Evolutionary conservation across 2,888 invertebrate species (phyloP), one percentile per base, ranked within the genome.

Genomic region (Euplagia quadripunctaria): DNA sequence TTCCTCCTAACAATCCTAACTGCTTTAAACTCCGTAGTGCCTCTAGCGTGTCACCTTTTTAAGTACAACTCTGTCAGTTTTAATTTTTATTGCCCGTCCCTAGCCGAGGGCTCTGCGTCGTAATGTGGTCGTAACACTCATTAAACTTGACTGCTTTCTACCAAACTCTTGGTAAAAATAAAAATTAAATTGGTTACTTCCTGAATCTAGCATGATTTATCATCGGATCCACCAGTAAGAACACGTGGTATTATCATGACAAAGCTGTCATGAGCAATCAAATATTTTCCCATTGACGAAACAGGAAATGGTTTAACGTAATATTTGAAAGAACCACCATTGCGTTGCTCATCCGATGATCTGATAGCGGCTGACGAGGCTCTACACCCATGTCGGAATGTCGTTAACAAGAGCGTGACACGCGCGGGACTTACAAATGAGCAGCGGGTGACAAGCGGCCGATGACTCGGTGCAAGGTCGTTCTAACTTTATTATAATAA

Each of bases 381-480:
- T 12, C 41, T n/a, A 14, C 14, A 14, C 64, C 42, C 64, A 16
- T 66, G 52, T 51, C 55, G 73, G 73, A 73, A 73, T 73, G 73
- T 70, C 73, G 69, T 20, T 65, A 55, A 72, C 73, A 65, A 72
- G 72, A 65, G 11, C 42, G 68, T 55, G 70, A 66, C 68, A 68
- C 74, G 74, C 66, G 61, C 70, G 20, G 51, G 12, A 69, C 68
- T 75, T 80, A 82, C 74, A 58, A 76, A 77, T 71, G 73, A 75
- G 43, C 70, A 17, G 61, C n/a, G 65, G 58, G 20, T 74, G 80
- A 77, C 75, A 76, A 69, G 68, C 64, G 52, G 71, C 72, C 55
- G 49, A 63, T 70, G 58, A 72, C 78, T 69, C 73, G 41, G 46
- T 75, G 82, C 80, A 82, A 82, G 80, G 79, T 82, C 82, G 72